Evolutionary conservation across 2,113 vertebrate species (phyloP).

Genomic region (Pollimyrus isidori): DNA sequence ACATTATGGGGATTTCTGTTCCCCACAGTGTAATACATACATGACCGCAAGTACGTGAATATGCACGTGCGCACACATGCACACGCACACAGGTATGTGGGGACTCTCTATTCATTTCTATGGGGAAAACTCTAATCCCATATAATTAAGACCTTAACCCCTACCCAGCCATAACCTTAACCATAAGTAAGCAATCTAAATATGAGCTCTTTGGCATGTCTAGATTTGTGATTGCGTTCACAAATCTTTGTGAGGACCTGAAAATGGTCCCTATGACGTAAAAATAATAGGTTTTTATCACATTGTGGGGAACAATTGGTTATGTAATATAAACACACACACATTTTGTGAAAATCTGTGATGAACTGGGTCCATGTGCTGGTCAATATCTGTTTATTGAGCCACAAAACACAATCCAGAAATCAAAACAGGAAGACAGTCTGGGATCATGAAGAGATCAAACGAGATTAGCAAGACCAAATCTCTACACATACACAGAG

Average conservation of each 20-base stretch:
- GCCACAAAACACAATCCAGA: not conserved
- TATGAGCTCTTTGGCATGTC: too few species aligned
- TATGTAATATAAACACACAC: not conserved
- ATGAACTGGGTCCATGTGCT: not conserved
- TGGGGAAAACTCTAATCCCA: too few species aligned
- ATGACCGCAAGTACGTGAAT: too few species aligned
- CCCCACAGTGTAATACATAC: not conserved
- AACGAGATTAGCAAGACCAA: not conserved
- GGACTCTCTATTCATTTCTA: too few species aligned
- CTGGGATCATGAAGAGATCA: not conserved
- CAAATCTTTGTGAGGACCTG: too few species aligned
- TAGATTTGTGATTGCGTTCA: too few species aligned
- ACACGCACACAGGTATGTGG: not conserved
- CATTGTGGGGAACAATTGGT: not conserved
- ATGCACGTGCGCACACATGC: too few species aligned
- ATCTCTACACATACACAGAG: not conserved
- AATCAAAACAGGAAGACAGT: not conserved
- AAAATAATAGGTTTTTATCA: too few species aligned
- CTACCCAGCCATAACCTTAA: too few species aligned
- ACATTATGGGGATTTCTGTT: not conserved
- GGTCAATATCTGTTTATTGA: not conserved
- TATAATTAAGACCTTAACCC: too few species aligned
- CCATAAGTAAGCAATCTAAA: too few species aligned
- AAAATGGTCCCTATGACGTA: too few species aligned
- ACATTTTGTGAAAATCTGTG: not conserved